phyloP scores from a whole-genome alignment of 2,797 vertebrate genomes.

The Mionectes olivaceus region DNA sequence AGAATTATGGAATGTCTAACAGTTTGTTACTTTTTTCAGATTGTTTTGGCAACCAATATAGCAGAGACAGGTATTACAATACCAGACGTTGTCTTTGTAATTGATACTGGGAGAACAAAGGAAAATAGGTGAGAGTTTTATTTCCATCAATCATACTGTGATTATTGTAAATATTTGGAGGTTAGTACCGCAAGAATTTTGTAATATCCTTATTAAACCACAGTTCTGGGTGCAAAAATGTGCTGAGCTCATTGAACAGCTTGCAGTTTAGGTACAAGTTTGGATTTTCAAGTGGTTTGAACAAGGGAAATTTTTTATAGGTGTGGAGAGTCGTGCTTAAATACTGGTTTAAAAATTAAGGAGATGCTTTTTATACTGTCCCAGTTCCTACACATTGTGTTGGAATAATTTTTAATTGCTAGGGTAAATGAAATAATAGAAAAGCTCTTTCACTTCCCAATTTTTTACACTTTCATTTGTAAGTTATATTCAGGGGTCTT shows the following conservation, averaged over 20 bases:
- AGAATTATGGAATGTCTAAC: no score
- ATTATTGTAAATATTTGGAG: background rate
- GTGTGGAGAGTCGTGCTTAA: background rate
- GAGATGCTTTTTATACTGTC: background rate
- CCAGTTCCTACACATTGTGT: background rate
- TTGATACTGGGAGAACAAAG: slow-evolving; percentile 95
- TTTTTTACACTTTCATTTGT: background rate
- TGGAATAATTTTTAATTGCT: background rate
- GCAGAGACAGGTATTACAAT: slow-evolving; percentile 98
- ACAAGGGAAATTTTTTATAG: background rate
- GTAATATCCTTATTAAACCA: background rate
- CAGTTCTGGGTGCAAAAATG: background rate
- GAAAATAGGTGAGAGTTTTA: slow-evolving; percentile 90
- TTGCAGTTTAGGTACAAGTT: background rate
- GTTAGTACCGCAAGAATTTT: background rate
- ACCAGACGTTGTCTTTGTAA: slow-evolving; percentile 96
- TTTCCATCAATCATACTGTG: background rate
- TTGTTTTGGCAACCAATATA: slow-evolving; percentile 98
- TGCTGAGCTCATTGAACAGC: background rate
- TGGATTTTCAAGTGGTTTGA: background rate
- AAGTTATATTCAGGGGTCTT: background rate
- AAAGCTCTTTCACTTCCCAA: background rate
- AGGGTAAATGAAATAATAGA: background rate
- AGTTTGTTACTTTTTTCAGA: slow-evolving; percentile 78
- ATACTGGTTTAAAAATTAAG: background rate